Conservation (phyloP, 2,888 invertebrate species). For the Eilema caniola region DNA sequence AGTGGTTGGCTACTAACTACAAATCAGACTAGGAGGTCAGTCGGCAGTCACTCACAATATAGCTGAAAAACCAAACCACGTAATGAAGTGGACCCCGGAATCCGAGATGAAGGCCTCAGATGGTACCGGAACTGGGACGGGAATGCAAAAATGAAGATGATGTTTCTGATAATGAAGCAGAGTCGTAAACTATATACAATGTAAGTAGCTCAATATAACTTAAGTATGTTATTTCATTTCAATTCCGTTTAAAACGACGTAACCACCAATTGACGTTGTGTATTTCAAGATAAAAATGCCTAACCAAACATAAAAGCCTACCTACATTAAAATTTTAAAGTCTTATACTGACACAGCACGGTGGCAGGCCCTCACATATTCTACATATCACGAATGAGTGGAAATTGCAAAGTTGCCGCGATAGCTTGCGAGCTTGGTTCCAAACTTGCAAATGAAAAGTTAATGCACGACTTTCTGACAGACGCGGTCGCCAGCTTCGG, state of each 20-base stretch:
- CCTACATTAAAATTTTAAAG: neutral
- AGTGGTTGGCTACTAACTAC: no score
- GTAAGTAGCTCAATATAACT: neutral
- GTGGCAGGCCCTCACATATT: slow-evolving; percentile 42
- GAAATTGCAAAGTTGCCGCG: slow-evolving; percentile 65
- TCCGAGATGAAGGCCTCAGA: no score
- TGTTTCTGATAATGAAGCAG: no score
- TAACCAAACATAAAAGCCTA: neutral
- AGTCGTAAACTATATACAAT: neutral
- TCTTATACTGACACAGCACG: slow-evolving; percentile 29
- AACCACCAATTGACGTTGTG: neutral
- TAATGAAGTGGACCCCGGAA: no score
- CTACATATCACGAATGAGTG: slow-evolving; percentile 64
- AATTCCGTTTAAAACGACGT: neutral
- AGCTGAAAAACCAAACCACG: no score
- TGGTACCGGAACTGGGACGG: no score
- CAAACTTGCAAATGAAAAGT: slow-evolving; percentile 83
- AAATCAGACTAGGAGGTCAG: no score
- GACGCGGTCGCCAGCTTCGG: slow-evolving; percentile 62
- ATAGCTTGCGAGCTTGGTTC: slow-evolving; percentile 66
- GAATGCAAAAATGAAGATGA: no score
- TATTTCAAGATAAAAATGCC: neutral
- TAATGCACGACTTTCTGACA: slow-evolving; percentile 79
- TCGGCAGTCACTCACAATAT: no score
- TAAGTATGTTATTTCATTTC: neutral